A percentile compares a stretch with the other conserved stretches of the same genome.
These are phyloP conservation scores for Nycticebus coucang DNA, from an alignment of 2,113 vertebrate species.

Conservation along the genomic window DNA sequence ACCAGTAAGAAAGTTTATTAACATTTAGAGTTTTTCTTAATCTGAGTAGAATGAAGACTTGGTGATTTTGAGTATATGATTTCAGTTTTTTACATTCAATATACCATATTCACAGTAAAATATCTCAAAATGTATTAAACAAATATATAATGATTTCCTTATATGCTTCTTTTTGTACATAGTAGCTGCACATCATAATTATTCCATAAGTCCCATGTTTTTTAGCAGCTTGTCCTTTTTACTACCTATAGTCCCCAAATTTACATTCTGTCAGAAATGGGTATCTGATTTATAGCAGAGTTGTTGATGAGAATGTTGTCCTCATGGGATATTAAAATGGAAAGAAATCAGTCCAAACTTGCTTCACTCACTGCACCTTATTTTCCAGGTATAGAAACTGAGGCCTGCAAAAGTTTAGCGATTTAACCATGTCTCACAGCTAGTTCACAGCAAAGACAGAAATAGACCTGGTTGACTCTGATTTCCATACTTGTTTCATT, in stretches of 20 bases:
- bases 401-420: background rate
- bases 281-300: background rate
- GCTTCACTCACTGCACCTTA: background rate
- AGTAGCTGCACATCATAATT: background rate
- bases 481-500: background rate
- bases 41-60: background rate
- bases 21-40: slow-evolving; percentile 47
- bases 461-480: background rate
- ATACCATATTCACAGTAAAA: background rate
- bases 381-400: slow-evolving; percentile 26
- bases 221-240: slow-evolving; percentile 17
- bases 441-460: background rate
- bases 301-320: background rate
- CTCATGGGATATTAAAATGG: background rate
- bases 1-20: background rate
- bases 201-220: background rate
- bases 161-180: background rate
- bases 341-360: background rate
- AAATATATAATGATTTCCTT: background rate
- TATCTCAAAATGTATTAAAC: background rate
- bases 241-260: background rate
- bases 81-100: background rate
- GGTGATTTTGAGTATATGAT: slow-evolving; percentile 13
- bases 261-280: background rate
- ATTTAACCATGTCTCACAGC: background rate